These are phyloP conservation scores for Pseudomugil tenellus DNA, from an alignment of 2,797 vertebrate species.

Conservation along the genomic window DNA sequence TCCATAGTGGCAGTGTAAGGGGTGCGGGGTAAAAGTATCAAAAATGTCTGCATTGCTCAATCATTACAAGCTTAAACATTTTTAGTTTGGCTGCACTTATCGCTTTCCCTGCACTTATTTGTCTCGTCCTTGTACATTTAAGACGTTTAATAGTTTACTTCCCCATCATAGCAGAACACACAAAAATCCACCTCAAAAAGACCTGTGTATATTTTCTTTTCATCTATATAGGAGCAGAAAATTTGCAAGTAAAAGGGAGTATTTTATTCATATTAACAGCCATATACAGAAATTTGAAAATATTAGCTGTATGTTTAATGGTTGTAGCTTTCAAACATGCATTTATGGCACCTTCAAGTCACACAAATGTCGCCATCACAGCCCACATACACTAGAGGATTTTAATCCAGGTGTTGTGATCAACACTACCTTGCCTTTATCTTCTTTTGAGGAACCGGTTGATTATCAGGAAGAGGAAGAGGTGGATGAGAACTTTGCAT, in stretches of 20 bases:
- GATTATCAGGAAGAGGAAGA: neutral
- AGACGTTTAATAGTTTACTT: conserved; percentile 1
- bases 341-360: conserved; percentile 4
- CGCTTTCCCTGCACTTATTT: neutral
- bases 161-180: neutral
- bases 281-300: neutral
- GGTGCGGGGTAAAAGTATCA: neutral
- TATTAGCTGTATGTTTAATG: neutral
- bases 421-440: neutral
- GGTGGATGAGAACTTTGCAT: neutral
- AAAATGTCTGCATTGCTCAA: neutral
- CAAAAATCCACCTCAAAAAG: no score
- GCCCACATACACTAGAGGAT: neutral
- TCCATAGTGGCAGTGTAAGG: conserved; percentile 2
- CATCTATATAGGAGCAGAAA: neutral
- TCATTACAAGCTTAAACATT: conserved; percentile 4
- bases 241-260: no score
- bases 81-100: neutral
- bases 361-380: neutral
- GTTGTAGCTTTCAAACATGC: neutral
- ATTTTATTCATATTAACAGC: neutral
- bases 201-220: neutral
- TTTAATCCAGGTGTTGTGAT: conserved; percentile 6
- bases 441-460: neutral
- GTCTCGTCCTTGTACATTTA: neutral